A percentile compares a stretch with the other conserved stretches of the same genome.
These are phyloP conservation scores for Saguinus imperator DNA, from an alignment of 2,113 vertebrate species.

Conservation along the genomic window DNA sequence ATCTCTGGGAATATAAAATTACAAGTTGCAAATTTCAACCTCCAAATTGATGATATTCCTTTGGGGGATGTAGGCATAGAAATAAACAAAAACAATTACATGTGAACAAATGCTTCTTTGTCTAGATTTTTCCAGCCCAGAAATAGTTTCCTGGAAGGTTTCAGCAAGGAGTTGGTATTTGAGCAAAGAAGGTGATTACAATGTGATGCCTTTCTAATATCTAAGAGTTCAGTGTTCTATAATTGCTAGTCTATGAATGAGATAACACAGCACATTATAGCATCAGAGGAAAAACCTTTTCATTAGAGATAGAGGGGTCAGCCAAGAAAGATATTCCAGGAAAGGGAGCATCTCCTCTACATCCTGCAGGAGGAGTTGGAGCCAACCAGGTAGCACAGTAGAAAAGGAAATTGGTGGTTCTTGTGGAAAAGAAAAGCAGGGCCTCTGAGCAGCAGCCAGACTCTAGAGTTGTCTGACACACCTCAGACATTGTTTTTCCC, in stretches of 20 bases:
- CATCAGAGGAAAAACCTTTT: neutral
- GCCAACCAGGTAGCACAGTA: fast-evolving
- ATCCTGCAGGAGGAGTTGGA: neutral
- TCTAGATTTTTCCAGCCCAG: neutral
- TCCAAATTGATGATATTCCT: neutral
- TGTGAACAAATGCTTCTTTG: neutral
- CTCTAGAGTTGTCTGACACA: neutral
- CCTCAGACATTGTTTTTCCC: too few species aligned
- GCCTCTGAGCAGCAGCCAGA: neutral
- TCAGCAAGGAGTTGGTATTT: neutral
- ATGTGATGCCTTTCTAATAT: neutral
- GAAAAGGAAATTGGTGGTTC: neutral
- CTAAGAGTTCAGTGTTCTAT: neutral
- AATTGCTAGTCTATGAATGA: neutral
- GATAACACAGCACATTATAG: neutral
- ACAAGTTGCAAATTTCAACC: neutral
- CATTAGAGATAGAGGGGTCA: fast-evolving
- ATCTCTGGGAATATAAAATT: neutral
- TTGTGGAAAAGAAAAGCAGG: fast-evolving
- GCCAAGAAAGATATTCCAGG: neutral
- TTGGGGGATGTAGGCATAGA: fast-evolving
- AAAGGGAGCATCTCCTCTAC: fast-evolving
- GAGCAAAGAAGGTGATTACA: neutral
- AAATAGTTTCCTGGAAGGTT: neutral
- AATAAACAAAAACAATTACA: neutral